Percentiles rank a stretch among this genome's conserved stretches.
Conservation (phyloP, 2,888 invertebrate genomes). For the Leptopilina myrica region DNA sequence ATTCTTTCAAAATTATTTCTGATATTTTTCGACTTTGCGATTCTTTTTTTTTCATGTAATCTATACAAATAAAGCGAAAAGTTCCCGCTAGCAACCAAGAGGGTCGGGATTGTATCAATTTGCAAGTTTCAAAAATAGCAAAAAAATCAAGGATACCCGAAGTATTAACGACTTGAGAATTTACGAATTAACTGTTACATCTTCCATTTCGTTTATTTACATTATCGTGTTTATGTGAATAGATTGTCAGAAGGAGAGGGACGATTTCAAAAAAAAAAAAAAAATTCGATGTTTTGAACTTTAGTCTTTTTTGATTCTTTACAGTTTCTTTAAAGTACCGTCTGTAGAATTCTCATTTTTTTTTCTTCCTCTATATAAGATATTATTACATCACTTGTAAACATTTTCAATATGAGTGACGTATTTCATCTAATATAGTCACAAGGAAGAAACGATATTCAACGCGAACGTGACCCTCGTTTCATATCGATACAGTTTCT, state of each 20-base stretch:
- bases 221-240: slow-evolving; percentile 12
- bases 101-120: slow-evolving; percentile 24
- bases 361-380: background rate
- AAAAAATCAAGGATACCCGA: background rate
- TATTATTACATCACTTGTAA: background rate
- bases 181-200: slow-evolving; percentile 26
- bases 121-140: slow-evolving; percentile 18
- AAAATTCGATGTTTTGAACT: background rate
- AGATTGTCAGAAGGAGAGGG: background rate
- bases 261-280: background rate
- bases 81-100: background rate
- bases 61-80: background rate
- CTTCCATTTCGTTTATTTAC: slow-evolving; percentile 12
- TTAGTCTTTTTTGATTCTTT: background rate
- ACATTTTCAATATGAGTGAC: background rate
- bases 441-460: slow-evolving; percentile 23
- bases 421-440: background rate
- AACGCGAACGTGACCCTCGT: slow-evolving; percentile 21
- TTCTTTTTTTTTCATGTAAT: background rate
- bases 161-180: slow-evolving; percentile 3
- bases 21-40: background rate
- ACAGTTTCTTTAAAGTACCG: background rate
- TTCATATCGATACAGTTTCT: slow-evolving; percentile 33
- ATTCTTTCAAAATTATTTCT: too few relatives aligned
- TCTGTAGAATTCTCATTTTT: too few relatives aligned